Evolutionary conservation across 2,797 vertebrate species (phyloP), one percentile per base, ranked within the genome.

Genomic region (Hypotaenidia okinawae): DNA sequence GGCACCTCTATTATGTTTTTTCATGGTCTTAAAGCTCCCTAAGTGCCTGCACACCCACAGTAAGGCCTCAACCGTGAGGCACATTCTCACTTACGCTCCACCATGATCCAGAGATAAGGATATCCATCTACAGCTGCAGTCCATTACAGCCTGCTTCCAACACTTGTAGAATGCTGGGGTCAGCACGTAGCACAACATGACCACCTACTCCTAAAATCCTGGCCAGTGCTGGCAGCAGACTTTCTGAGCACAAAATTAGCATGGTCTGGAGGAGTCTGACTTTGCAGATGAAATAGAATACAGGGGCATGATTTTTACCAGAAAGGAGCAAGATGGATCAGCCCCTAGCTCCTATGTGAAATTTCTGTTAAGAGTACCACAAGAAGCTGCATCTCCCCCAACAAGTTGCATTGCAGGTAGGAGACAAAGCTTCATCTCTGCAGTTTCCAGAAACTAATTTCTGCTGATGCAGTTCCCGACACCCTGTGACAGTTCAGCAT

Each of bases 261-360:
- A 4, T 47, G 27, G 19, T 11, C 32, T 68, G n/a, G 10, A 72
- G 49, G 16, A 81, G 15, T 54, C 45, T 66, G 17, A 55, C 14
- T 75, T 30, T 64, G 19, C 25, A 61, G 37, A 35, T 72, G 41
- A 52, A 8, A 25, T 35, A 64, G 80, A 58, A 90, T 79, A 61
- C 45, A 10, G 2, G 5, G 28, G 19, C 25, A 32, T 69, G 51
- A 33, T 51, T 45, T 59, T 74, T 69, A 37, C 19, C 18, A 77
- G 77, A 62, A 62, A 47, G n/a, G 45, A 21, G 17, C 12, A 54
- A 69, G 21, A 35, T 30, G 32, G 32, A 14, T 87, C n/a, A 82
- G 5, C 9, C 23, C 12, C 32, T 5, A 1, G 3, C 23, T 78
- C 18, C n/a, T 0, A 0, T n/a, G 8, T 25, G 30, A 78, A 23